Conservation (phyloP, 2,797 vertebrate genomes). For the Platalea minor region DNA sequence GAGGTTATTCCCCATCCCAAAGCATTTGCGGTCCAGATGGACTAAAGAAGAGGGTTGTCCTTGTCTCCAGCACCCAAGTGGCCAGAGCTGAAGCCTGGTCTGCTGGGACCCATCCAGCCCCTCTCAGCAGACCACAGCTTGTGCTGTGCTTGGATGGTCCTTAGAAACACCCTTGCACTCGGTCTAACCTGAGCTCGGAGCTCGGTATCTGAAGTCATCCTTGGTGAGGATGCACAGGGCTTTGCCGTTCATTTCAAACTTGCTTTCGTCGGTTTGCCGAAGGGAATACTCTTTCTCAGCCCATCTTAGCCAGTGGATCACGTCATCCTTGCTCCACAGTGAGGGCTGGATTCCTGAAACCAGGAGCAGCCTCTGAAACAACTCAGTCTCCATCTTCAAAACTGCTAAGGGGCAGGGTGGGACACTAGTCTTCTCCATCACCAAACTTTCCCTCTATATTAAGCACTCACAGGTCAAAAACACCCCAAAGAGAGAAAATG, state of each 20-base stretch:
- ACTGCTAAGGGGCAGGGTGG: neutral
- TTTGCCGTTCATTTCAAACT: slow-evolving; percentile 91
- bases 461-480: neutral
- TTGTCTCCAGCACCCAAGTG: neutral
- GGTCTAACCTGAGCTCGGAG: slow-evolving; percentile 85
- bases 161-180: neutral
- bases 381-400: neutral
- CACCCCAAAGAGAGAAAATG: neutral
- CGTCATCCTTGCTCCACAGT: slow-evolving; percentile 90
- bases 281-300: slow-evolving; percentile 89
- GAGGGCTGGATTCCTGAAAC: slow-evolving; percentile 88
- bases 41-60: neutral
- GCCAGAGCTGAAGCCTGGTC: neutral
- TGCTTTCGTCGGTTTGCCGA: slow-evolving; percentile 67
- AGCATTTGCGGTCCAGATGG: neutral
- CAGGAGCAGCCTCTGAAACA: neutral
- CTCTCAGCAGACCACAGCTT: neutral
- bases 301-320: slow-evolving; percentile 89
- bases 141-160: neutral
- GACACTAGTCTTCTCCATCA: neutral
- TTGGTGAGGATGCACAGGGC: slow-evolving; percentile 92
- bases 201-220: slow-evolving; percentile 88
- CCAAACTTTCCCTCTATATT: neutral
- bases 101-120: neutral
- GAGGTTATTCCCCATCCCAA: neutral